Conservation (phyloP, 2,113 vertebrate species). For the Chaenogobius annularis region DNA sequence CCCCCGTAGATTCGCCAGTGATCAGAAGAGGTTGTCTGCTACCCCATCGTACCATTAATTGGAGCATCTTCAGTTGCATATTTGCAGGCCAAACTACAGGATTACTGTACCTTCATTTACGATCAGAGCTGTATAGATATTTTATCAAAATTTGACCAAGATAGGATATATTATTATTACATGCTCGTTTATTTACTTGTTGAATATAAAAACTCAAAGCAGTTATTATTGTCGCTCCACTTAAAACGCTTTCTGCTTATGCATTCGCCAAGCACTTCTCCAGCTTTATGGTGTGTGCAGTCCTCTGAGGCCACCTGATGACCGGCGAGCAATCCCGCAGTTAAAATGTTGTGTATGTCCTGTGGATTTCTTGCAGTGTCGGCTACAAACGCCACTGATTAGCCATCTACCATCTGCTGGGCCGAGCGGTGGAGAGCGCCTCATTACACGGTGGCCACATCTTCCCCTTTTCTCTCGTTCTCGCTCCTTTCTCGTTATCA, state of each 20-base stretch:
- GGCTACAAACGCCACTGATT: conserved; percentile 48
- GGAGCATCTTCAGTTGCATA: too few species aligned
- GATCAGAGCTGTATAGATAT: too few species aligned
- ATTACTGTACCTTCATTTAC: too few species aligned
- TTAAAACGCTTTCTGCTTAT: conserved; percentile 1
- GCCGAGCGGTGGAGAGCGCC: conserved; percentile 39
- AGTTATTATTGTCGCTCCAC: not conserved
- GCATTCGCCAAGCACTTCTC: not conserved
- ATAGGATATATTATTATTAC: not conserved
- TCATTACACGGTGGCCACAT: conserved; percentile 51
- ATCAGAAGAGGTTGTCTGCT: too few species aligned
- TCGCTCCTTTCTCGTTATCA: conserved; percentile 39
- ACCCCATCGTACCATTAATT: too few species aligned
- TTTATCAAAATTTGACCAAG: too few species aligned
- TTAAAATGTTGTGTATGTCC: conserved; percentile 44
- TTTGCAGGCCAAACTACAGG: too few species aligned
- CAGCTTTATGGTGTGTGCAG: not conserved
- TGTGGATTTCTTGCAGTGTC: conserved; percentile 38
- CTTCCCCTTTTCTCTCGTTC: not conserved
- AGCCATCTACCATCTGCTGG: conserved; percentile 63
- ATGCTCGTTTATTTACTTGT: not conserved
- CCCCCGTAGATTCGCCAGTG: too few species aligned
- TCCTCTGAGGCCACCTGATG: conserved; percentile 21
- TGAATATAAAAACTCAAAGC: not conserved
- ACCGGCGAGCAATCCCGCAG: conserved; percentile 16